Evolutionary conservation across 64 coral and sea anemone genomes (phyloP).

Genomic region (Montipora cactus): DNA sequence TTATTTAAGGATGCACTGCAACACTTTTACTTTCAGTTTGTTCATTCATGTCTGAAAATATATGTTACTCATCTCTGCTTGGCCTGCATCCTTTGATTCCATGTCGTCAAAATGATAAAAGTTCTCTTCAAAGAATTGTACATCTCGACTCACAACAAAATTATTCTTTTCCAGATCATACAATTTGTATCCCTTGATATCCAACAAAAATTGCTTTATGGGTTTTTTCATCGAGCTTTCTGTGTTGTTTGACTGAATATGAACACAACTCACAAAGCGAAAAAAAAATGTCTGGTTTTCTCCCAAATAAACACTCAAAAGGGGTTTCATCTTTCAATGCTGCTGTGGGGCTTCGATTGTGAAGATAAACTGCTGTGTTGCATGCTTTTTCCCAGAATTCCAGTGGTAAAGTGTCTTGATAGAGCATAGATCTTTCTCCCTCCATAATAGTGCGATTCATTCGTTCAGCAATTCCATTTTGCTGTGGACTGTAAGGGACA

Average conservation of each 20-base stretch:
- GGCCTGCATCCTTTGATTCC: neutral
- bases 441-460: slow-evolving; percentile 84
- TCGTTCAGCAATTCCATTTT: slow-evolving; percentile 89
- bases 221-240: slow-evolving; percentile 79
- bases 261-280: slow-evolving; percentile 60
- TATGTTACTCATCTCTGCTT: slow-evolving; percentile 1
- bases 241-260: slow-evolving; percentile 49
- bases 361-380: slow-evolving; percentile 69
- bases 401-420: slow-evolving; percentile 70
- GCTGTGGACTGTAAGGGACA: slow-evolving; percentile 85
- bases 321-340: slow-evolving; percentile 69
- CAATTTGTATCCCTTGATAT: slow-evolving; percentile 39
- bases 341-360: slow-evolving; percentile 80
- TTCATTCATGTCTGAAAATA: slow-evolving; percentile 9
- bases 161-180: slow-evolving; percentile 58
- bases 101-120: slow-evolving; percentile 52
- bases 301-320: slow-evolving; percentile 75
- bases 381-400: slow-evolving; percentile 78
- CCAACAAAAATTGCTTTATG: slow-evolving; percentile 77
- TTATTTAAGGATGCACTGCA: slow-evolving; percentile 11
- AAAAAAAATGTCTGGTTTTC: slow-evolving; percentile 73
- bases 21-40: neutral
- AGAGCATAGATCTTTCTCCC: slow-evolving; percentile 88
- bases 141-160: slow-evolving; percentile 55
- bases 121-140: slow-evolving; percentile 13